These are phyloP conservation scores for Pseudanteris insignis DNA, from an alignment of 2,888 invertebrate genomes.

Conservation along the genomic window DNA sequence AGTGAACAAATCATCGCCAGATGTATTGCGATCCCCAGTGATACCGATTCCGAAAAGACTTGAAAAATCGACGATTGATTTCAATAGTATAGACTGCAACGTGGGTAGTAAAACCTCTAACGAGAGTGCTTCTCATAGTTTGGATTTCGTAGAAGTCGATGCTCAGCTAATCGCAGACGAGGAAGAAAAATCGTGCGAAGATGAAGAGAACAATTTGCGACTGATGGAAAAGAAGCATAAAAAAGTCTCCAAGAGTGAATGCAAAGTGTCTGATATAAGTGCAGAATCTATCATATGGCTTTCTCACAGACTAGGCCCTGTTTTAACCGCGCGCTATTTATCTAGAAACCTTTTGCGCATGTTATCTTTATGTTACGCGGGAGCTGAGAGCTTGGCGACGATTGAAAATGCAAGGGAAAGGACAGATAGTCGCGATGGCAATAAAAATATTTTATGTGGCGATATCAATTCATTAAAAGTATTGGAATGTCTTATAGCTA, in stretches of 20 bases:
- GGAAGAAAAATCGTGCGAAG: slow-evolving; percentile 30
- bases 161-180: slow-evolving; percentile 19
- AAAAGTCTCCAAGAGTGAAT: slow-evolving; percentile 51
- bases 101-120: slow-evolving; percentile 71
- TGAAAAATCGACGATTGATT: slow-evolving; percentile 68
- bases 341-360: slow-evolving; percentile 92
- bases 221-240: slow-evolving; percentile 13
- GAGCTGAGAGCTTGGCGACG: slow-evolving; percentile 76
- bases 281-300: slow-evolving; percentile 91
- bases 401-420: slow-evolving; percentile 58
- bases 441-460: slow-evolving; percentile 75
- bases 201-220: slow-evolving; percentile 34
- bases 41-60: slow-evolving; percentile 81
- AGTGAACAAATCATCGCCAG: slow-evolving; percentile 53
- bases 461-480: slow-evolving; percentile 87
- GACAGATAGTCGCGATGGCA: slow-evolving; percentile 72
- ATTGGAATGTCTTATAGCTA: slow-evolving; percentile 88
- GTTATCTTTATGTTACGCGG: slow-evolving; percentile 92
- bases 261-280: slow-evolving; percentile 85
- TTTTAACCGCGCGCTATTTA: slow-evolving; percentile 89
- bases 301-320: slow-evolving; percentile 91
- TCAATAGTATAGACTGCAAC: slow-evolving; percentile 72
- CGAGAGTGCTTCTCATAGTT: slow-evolving; percentile 54
- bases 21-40: slow-evolving; percentile 72
- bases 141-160: slow-evolving; percentile 21